phyloP scores from a whole-genome alignment of 37 sponge, comb jelly and placozoan genomes.

The Mnemiopsis leidyi region DNA sequence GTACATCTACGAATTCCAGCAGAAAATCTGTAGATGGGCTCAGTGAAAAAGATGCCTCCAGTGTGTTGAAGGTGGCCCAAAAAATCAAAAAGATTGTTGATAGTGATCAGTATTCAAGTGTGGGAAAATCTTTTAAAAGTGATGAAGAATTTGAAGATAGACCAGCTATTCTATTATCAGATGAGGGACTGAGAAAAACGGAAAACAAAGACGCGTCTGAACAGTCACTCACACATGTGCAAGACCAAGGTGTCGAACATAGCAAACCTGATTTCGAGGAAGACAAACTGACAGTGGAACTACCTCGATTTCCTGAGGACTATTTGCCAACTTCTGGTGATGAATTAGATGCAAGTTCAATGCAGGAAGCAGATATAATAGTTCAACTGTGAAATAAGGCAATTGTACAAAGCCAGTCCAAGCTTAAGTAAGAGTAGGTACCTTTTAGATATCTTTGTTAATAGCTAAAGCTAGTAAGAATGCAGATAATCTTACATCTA shows the following conservation, averaged over 20 bases:
- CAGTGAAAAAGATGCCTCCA: neutral
- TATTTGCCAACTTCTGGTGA: neutral
- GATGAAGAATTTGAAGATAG: neutral
- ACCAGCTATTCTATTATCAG: neutral
- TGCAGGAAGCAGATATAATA: neutral
- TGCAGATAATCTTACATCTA: no score
- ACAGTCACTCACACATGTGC: no score
- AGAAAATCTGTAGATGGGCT: no score
- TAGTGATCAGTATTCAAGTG: neutral
- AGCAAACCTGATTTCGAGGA: neutral
- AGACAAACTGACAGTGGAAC: neutral
- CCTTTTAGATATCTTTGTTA: no score
- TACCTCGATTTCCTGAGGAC: neutral
- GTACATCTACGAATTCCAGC: neutral
- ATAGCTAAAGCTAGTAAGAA: no score
- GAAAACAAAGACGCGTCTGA: neutral
- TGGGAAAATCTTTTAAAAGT: neutral
- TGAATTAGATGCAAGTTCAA: neutral
- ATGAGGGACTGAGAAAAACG: neutral
- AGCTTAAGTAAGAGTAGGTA: no score
- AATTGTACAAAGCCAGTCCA: no score
- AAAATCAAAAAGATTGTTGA: neutral
- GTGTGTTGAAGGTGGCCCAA: neutral
- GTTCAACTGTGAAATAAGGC: neutral
- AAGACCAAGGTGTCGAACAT: neutral